These are phyloP conservation scores for Gastracanthus pulcherrimus DNA, from an alignment of 2,888 invertebrate genomes.

Conservation along the genomic window DNA sequence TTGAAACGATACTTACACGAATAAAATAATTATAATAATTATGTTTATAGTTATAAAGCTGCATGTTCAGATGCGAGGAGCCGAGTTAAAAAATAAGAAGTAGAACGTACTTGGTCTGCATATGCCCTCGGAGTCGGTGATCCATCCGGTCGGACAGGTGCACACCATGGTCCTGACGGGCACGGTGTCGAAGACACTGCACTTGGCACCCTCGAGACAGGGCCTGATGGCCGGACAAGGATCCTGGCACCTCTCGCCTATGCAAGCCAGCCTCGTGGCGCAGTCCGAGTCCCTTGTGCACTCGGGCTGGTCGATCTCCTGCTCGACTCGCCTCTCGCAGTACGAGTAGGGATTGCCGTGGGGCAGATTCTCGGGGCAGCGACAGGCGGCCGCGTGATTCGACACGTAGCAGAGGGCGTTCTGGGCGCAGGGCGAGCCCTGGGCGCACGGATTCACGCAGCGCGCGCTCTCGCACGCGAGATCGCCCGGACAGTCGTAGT, in stretches of 20 bases:
- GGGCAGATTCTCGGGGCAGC: conserved; percentile 89
- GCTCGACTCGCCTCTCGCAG: conserved; percentile 80
- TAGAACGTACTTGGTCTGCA: conserved; percentile 82
- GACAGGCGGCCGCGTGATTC: conserved; percentile 89
- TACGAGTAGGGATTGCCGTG: conserved; percentile 89
- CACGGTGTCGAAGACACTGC: conserved; percentile 90
- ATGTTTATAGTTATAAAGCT: too few relatives aligned
- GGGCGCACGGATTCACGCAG: conserved; percentile 89
- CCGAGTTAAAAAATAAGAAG: neutral
- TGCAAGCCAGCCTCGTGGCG: conserved; percentile 89
- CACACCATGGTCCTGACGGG: conserved; percentile 94
- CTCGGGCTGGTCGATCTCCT: conserved; percentile 80
- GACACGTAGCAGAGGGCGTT: conserved; percentile 90
- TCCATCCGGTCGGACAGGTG: conserved; percentile 91
- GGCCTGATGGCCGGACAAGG: conserved; percentile 88
- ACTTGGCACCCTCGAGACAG: conserved; percentile 86
- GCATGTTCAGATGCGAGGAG: too few relatives aligned
- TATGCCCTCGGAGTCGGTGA: conserved; percentile 88
- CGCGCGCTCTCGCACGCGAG: conserved; percentile 85
- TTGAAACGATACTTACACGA: too few relatives aligned
- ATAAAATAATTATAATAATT: too few relatives aligned
- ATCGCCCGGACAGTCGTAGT: conserved; percentile 88
- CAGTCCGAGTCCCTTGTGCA: conserved; percentile 90
- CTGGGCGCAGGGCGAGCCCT: conserved; percentile 86
- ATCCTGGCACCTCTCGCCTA: conserved; percentile 87